A percentile compares a stretch with the other conserved stretches of the same genome.
These are phyloP conservation scores for Hemistola chrysoprasaria DNA, from an alignment of 2,888 invertebrate genomes.

Conservation along the genomic window DNA sequence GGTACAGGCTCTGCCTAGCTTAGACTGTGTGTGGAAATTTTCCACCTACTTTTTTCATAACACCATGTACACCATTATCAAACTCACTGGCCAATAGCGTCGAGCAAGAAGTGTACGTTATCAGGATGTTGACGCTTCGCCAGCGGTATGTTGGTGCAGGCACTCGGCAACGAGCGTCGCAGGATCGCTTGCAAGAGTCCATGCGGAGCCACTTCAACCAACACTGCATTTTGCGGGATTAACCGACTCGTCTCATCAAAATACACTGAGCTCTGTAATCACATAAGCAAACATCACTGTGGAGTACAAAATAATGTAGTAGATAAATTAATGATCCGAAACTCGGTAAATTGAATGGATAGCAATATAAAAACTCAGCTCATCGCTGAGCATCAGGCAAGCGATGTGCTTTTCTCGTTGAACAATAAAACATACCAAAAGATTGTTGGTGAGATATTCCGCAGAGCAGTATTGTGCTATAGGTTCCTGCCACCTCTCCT, in stretches of 20 bases:
- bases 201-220: conserved; percentile 95
- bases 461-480: conserved; percentile 85
- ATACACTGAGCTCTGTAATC: conserved; percentile 81
- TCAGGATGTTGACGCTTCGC: conserved; percentile 87
- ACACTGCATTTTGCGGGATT: conserved; percentile 90
- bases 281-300: too few species aligned
- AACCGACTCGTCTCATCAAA: conserved; percentile 90
- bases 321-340: too few species aligned
- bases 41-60: too few species aligned
- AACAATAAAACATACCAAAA: conserved; percentile 82
- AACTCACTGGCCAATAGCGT: conserved; percentile 84
- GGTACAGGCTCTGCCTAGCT: too few species aligned
- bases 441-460: conserved; percentile 92
- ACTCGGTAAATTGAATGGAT: too few species aligned
- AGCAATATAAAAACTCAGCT: too few species aligned
- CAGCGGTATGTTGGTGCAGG: conserved; percentile 86
- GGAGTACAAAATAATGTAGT: too few species aligned
- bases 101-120: conserved; percentile 77
- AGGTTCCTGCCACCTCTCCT: conserved; percentile 48
- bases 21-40: too few species aligned
- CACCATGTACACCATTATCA: too few species aligned
- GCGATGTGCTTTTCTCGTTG: too few species aligned
- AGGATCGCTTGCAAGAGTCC: conserved; percentile 94
- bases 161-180: conserved; percentile 85
- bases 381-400: too few species aligned